A percentile compares a stretch with the other conserved stretches of the same genome.
Conservation (phyloP, 1,140 invertebrate genomes). For the Saxidomus purpurata region DNA sequence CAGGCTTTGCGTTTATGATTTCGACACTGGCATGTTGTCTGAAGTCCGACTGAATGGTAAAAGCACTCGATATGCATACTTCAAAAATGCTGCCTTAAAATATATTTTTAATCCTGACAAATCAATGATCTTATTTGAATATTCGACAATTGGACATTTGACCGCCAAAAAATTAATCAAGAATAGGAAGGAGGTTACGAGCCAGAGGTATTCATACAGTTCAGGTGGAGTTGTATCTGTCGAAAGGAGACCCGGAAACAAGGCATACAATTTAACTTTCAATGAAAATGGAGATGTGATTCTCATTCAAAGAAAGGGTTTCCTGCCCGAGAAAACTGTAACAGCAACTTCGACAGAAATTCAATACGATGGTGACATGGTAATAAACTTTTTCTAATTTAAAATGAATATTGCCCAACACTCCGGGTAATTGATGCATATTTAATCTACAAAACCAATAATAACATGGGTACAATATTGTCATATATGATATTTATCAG, state of each 20-base stretch:
- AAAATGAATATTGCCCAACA: too few relatives aligned
- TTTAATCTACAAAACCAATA: too few relatives aligned
- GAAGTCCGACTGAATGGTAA: not conserved
- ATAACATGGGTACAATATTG: too few relatives aligned
- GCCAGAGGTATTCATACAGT: not conserved
- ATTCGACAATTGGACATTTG: not conserved
- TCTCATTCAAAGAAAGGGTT: not conserved
- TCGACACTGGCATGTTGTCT: not conserved
- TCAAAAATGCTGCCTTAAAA: not conserved
- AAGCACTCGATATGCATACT: not conserved
- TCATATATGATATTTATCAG: too few relatives aligned
- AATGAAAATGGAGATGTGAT: constrained; percentile 5
- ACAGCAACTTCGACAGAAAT: not conserved
- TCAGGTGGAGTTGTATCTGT: not conserved
- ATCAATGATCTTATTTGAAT: not conserved
- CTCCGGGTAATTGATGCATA: too few relatives aligned
- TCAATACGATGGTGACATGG: not conserved
- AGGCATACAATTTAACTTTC: not conserved
- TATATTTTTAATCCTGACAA: not conserved
- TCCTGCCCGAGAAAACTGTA: not conserved
- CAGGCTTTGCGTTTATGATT: constrained; percentile 1
- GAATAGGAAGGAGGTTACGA: not conserved
- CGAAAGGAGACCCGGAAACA: not conserved
- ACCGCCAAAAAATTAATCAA: not conserved
- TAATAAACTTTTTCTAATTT: not conserved